Percentiles rank a stretch among this genome's conserved stretches.
Conservation (phyloP, 2,888 invertebrate species). For the Trachelus tabidus region DNA sequence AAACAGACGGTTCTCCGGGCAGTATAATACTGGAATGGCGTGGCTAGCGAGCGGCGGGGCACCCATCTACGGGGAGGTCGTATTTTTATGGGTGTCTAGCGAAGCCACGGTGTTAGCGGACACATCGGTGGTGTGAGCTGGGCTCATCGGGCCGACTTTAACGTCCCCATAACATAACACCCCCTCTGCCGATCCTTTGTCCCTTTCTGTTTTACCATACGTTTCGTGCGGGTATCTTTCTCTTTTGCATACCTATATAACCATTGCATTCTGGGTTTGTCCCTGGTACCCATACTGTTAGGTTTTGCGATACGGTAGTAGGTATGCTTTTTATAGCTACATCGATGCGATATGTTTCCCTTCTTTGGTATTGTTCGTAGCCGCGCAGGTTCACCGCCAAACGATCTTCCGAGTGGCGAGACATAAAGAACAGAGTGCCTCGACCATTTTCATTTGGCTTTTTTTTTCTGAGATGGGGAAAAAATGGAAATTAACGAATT, state of each 20-base stretch:
- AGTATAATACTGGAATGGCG: constrained; percentile 42
- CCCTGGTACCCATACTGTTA: too few relatives aligned
- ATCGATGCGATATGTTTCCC: constrained; percentile 10
- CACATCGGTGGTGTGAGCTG: constrained; percentile 24
- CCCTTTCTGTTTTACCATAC: neutral
- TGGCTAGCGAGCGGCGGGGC: constrained; percentile 22
- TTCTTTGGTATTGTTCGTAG: constrained; percentile 1
- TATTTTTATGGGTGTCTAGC: constrained; percentile 37
- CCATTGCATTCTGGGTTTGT: too few relatives aligned
- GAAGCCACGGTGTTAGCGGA: constrained; percentile 28
- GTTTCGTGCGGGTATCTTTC: too few relatives aligned
- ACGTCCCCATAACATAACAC: constrained; percentile 29
- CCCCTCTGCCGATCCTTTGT: constrained; percentile 3
- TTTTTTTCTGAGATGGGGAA: too few relatives aligned
- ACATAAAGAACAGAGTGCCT: too few relatives aligned
- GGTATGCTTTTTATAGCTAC: constrained; percentile 25
- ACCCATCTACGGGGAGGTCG: constrained; percentile 28
- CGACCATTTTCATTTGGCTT: too few relatives aligned
- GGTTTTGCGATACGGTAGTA: constrained; percentile 1
- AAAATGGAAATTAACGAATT: too few relatives aligned
- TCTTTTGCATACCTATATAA: too few relatives aligned
- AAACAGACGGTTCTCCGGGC: constrained; percentile 53
- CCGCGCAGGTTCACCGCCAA: too few relatives aligned
- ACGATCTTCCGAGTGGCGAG: too few relatives aligned
- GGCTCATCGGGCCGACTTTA: constrained; percentile 31